Conservation (phyloP, 2,113 vertebrate genomes). For the Leucopsar rothschildi region DNA sequence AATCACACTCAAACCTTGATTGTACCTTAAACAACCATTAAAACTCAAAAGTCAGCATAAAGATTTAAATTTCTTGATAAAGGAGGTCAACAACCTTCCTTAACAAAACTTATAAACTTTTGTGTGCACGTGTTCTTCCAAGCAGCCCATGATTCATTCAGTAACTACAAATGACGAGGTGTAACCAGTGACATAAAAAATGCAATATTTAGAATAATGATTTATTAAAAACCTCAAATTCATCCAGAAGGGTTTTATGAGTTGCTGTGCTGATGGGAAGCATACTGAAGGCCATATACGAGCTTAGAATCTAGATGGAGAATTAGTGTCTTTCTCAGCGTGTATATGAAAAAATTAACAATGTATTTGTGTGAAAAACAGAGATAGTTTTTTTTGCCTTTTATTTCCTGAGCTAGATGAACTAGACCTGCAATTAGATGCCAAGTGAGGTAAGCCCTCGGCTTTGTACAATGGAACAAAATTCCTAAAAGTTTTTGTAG, state of each 20-base stretch:
- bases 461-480: not conserved
- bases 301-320: not conserved
- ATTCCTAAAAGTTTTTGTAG: not conserved
- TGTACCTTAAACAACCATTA: not conserved
- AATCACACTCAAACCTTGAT: not conserved
- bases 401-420: not conserved
- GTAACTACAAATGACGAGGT: not conserved
- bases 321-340: not conserved
- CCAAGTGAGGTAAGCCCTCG: not conserved
- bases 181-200: not conserved
- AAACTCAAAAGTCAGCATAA: not conserved
- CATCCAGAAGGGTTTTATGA: not conserved
- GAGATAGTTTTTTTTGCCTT: not conserved
- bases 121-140: not conserved
- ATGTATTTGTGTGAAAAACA: not conserved
- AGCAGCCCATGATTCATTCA: not conserved
- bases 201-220: not conserved
- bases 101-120: not conserved
- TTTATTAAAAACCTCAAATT: not conserved
- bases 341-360: not conserved
- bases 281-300: fast-evolving
- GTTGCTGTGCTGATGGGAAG: not conserved
- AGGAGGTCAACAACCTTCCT: not conserved
- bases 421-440: not conserved
- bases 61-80: not conserved